phyloP scores from a whole-genome alignment of 2,797 vertebrate genomes.

The Myotis myotis region DNA sequence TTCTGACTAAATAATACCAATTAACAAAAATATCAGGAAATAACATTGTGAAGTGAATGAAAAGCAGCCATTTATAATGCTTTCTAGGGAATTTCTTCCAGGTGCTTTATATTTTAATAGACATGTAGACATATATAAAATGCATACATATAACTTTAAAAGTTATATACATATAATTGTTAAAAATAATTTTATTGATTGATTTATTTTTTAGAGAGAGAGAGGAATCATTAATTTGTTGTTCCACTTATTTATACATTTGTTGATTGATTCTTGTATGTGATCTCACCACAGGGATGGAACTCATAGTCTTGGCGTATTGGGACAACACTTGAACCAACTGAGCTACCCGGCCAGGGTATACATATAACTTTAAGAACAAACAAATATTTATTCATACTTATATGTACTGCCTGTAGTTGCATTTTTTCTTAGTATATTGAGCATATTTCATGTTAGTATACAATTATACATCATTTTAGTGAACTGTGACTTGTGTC shows the following conservation, averaged over 20 bases:
- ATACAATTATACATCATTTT: neutral
- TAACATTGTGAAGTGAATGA: too few species aligned
- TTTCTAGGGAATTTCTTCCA: neutral
- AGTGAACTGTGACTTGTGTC: neutral
- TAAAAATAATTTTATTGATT: neutral
- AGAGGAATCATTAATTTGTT: neutral
- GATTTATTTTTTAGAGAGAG: neutral
- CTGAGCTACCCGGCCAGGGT: neutral
- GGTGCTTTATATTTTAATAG: neutral
- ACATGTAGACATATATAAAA: neutral
- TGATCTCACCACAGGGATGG: neutral
- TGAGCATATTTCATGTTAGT: neutral
- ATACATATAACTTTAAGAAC: neutral
- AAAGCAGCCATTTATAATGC: too few species aligned
- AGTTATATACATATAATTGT: neutral
- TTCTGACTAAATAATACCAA: neutral
- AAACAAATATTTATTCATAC: neutral
- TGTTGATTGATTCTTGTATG: neutral
- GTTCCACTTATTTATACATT: neutral
- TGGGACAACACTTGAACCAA: neutral
- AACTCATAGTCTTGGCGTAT: neutral
- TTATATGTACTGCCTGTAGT: neutral
- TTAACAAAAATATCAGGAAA: neutral
- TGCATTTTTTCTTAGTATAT: neutral
- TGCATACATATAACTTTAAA: neutral